Percentiles rank a stretch among this genome's conserved stretches.
phyloP scores from a whole-genome alignment of 1,140 invertebrate species.

The Zaprionus capensis region DNA sequence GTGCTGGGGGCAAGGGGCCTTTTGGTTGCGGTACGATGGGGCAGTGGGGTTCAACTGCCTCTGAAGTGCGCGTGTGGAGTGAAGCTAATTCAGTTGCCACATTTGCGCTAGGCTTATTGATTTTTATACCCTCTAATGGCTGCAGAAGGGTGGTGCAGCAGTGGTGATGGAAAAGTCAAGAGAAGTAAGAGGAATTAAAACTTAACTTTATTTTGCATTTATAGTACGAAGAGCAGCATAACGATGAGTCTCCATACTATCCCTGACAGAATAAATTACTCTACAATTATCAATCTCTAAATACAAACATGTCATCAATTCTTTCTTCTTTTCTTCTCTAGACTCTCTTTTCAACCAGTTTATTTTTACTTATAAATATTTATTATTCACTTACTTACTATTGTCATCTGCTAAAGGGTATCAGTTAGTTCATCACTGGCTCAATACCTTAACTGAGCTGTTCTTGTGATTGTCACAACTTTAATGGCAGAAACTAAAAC shows the following conservation, averaged over 20 bases:
- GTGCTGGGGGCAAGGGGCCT: background rate
- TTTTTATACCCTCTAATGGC: constrained; percentile 50
- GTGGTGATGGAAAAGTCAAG: background rate
- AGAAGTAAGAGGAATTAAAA: background rate
- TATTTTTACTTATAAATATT: background rate
- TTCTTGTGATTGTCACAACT: constrained; percentile 26
- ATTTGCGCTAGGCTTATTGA: constrained; percentile 59
- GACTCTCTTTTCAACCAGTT: no score
- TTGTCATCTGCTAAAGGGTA: background rate
- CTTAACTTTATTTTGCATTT: no score
- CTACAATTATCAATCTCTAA: no score
- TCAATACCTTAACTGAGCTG: background rate
- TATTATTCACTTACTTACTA: background rate
- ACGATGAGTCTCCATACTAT: no score
- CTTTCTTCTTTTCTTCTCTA: no score
- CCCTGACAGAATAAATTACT: no score
- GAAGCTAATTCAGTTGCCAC: constrained; percentile 68
- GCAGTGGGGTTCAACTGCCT: constrained; percentile 18
- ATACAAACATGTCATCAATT: no score
- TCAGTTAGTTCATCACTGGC: background rate
- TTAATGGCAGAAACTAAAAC: constrained; percentile 58
- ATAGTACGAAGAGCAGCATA: no score
- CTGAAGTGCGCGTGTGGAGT: constrained; percentile 45
- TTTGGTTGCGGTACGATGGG: constrained; percentile 14
- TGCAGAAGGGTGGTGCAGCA: background rate